Evolutionary conservation across 2,113 vertebrate genomes (phyloP).

Genomic region (Cacatua alba): DNA sequence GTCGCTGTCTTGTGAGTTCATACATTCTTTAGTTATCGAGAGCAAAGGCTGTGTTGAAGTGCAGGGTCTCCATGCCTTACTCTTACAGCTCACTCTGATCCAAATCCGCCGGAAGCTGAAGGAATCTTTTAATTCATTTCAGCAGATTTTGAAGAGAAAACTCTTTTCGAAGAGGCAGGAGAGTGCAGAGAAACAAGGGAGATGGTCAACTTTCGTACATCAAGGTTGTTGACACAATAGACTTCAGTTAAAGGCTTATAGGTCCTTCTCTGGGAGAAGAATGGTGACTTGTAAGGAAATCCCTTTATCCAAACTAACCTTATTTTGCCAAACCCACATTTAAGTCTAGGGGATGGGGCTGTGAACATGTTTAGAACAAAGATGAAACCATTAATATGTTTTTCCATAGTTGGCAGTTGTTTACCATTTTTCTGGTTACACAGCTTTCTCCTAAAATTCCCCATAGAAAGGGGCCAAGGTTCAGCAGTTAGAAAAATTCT

Average conservation of each 20-base stretch:
- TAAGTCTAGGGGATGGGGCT: not conserved
- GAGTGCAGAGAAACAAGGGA: not conserved
- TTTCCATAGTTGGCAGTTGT: not conserved
- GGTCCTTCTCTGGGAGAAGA: not conserved
- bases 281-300: not conserved
- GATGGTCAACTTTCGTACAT: not conserved
- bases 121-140: not conserved
- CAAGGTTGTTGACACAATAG: not conserved
- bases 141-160: not conserved
- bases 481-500: conserved; percentile 16
- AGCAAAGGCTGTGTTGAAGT: not conserved
- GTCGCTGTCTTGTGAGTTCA: not conserved
- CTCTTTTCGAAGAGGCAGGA: not conserved
- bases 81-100: not conserved
- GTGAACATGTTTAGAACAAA: not conserved
- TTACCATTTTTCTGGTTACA: not conserved
- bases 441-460: not conserved
- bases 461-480: not conserved
- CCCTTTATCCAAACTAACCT: not conserved
- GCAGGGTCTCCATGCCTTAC: not conserved
- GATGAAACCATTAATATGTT: not conserved
- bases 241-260: not conserved
- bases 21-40: not conserved
- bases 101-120: not conserved
- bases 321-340: not conserved